Conservation (phyloP, 23 tunicate species). For the Halocynthia aurantium region DNA sequence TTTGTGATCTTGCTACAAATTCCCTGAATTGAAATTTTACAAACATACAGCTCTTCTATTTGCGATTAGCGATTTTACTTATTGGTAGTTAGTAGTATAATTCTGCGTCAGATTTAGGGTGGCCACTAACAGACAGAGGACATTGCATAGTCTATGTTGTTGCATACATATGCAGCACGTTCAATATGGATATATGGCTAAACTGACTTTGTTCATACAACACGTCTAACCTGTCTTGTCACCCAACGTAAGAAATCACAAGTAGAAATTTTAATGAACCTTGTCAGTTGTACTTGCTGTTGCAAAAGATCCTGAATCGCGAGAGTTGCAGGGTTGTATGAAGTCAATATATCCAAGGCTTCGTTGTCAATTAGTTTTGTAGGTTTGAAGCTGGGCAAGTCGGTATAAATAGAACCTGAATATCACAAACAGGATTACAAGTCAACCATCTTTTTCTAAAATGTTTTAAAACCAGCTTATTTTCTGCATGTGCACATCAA, state of each 20-base stretch:
- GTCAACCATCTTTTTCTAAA: not conserved
- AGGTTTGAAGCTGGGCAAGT: conserved; percentile 23
- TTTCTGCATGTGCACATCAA: no score
- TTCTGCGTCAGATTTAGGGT: not conserved
- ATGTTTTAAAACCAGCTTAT: no score
- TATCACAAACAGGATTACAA: not conserved
- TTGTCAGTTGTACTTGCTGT: conserved; percentile 61
- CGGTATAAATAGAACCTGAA: not conserved
- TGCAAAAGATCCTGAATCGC: conserved; percentile 78
- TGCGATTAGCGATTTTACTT: not conserved
- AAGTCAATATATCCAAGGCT: conserved; percentile 48
- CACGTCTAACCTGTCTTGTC: no score
- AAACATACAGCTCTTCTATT: not conserved
- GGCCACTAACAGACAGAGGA: no score
- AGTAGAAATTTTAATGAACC: conserved; percentile 17
- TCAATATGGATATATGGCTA: no score
- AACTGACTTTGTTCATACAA: no score
- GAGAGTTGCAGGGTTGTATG: conserved; percentile 68
- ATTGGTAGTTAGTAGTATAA: not conserved
- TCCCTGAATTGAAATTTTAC: conserved; percentile 33
- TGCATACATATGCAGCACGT: no score
- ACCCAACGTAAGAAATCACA: not conserved
- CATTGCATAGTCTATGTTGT: no score
- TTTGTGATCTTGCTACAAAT: conserved; percentile 54
- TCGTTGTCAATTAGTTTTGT: conserved; percentile 34